These are phyloP conservation scores for Mohoua ochrocephala DNA, from an alignment of 2,113 vertebrate species.

Conservation along the genomic window DNA sequence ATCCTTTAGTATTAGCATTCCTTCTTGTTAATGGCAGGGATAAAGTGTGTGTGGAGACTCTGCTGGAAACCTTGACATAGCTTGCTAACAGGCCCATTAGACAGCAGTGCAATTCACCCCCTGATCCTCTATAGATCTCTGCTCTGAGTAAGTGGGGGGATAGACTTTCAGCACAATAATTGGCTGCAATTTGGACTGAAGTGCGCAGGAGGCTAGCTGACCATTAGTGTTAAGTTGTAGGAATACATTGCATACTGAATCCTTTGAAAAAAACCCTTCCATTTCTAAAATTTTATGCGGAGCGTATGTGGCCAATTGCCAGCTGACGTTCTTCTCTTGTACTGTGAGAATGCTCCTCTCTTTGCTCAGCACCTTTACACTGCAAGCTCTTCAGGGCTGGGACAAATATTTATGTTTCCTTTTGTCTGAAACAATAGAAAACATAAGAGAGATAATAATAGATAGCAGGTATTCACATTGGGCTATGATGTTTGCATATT, in stretches of 20 bases:
- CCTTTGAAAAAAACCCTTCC: background rate
- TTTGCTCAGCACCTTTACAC: background rate
- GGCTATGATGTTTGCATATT: background rate
- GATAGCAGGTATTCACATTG: background rate
- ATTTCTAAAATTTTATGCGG: background rate
- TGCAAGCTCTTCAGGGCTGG: background rate
- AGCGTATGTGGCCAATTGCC: accelerated
- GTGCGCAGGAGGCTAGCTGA: background rate
- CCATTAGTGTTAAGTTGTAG: background rate
- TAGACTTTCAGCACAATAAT: background rate
- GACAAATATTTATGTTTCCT: background rate
- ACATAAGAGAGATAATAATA: background rate
- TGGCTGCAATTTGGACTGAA: background rate
- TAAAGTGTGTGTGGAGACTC: background rate
- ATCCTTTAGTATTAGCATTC: background rate
- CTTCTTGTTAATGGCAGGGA: background rate
- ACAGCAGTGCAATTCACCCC: background rate
- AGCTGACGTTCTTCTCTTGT: background rate
- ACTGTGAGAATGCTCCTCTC: background rate
- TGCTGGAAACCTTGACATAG: background rate
- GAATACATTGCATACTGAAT: background rate
- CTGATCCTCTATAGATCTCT: background rate
- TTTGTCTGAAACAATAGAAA: background rate
- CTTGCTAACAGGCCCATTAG: background rate
- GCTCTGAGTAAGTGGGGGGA: background rate